Percentiles rank a stretch among this genome's conserved stretches.
Evolutionary conservation across 2,888 invertebrate species (phyloP).

Genomic region (Xestia c-nigrum): DNA sequence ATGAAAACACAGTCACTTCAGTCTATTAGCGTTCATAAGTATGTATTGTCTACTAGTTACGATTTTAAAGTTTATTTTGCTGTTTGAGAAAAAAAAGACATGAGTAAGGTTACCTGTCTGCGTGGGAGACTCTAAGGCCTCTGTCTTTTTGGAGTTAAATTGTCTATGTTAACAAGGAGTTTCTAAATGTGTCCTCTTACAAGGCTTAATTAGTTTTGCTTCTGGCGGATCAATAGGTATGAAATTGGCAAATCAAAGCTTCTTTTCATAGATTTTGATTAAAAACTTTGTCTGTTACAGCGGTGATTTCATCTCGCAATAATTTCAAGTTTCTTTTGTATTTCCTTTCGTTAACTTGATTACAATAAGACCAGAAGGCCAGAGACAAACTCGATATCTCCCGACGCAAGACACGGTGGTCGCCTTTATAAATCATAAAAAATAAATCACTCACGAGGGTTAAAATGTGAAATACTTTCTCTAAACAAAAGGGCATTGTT

Average conservation of each 20-base stretch:
- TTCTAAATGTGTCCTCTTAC: neutral
- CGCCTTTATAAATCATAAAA: conserved; percentile 87
- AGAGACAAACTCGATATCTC: conserved; percentile 55
- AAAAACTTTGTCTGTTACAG: neutral
- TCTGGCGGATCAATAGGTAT: neutral
- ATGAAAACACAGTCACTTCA: conserved; percentile 68
- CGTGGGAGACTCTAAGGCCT: conserved; percentile 9
- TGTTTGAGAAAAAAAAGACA: conserved; percentile 24
- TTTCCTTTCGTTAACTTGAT: conserved; percentile 39
- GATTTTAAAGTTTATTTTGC: conserved; percentile 49
- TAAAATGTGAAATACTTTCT: conserved; percentile 90
- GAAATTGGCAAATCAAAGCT: neutral
- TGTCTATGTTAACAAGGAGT: neutral
- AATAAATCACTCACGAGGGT: conserved; percentile 87
- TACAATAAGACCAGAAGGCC: conserved; percentile 39
- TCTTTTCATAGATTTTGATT: neutral
- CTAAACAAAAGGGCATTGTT: conserved; percentile 90
- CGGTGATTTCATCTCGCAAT: neutral
- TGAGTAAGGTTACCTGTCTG: conserved; percentile 18
- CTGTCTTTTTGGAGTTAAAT: neutral
- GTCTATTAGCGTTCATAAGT: conserved; percentile 65
- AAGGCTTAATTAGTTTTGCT: neutral
- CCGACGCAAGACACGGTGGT: conserved; percentile 76
- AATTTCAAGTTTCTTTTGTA: conserved; percentile 1
- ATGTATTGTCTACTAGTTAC: conserved; percentile 35